Evolutionary conservation across 2,113 vertebrate species (phyloP), one percentile per base, ranked within the genome.

Genomic region (Hypanus sabinus): DNA sequence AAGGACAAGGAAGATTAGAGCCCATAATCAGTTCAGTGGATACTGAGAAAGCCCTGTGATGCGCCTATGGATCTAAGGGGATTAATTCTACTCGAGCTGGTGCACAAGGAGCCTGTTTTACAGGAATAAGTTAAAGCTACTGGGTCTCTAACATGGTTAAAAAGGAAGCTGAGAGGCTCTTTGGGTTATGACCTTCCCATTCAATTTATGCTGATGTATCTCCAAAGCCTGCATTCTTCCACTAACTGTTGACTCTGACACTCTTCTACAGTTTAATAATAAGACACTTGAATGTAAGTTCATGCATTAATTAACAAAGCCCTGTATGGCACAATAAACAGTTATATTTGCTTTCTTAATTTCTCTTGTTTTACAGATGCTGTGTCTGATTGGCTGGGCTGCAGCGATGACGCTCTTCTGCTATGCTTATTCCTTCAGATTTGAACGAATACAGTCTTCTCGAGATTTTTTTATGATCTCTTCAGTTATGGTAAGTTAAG

Each of bases 401-500:
- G 98, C 98, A 0, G 98, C 98, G 0, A 97, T 98, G 8, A 97
- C 99, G 94, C 97, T 99, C 94, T 98, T 99, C 96, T 98, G 98
- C 0, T 99, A 99, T 0, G 96, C 98, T 22, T 96, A 97, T 94
- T 99, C 98, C 9, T 99, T 99, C 94, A 97, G 97, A 3, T 99
- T 98, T 94, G 96, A 95, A 24, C 97, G 97, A 95, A 97, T 99
- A 95, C 97, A 98, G 95, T 98, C 98, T 95, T 98, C 98, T 3
- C 98, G 97, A 94, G 98, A 99, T 94, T 98, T 99, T 95, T 98
- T 98, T 97, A 98, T 98, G 0, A 98, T 99, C 93, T 97, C 99
- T 94, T 99, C 97, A 95, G 98, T 98, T 96, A 97, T 99, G 98
- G 99, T 99, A 96, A 98, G 98, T 96, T 7, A 30, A 38, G 22